Conservation (phyloP, 2,888 invertebrate species). For the Germaria angustata region DNA sequence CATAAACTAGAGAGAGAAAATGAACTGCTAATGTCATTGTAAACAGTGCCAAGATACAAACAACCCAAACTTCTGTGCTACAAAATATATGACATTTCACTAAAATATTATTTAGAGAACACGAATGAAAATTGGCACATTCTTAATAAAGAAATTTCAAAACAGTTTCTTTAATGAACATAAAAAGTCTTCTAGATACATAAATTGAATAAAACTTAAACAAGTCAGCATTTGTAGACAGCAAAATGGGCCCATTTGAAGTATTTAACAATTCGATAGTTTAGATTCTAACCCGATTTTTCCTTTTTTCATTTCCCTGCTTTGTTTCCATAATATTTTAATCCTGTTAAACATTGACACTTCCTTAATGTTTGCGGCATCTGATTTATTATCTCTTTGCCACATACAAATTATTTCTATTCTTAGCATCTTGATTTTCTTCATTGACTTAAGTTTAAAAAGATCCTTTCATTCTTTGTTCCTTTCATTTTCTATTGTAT, state of each 20-base stretch:
- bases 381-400: not conserved
- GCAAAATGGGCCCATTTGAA: not conserved
- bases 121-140: constrained; percentile 45
- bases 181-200: not conserved
- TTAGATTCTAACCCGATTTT: not conserved
- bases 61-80: not conserved
- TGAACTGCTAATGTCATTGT: constrained; percentile 47
- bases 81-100: constrained; percentile 37
- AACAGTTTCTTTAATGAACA: not conserved
- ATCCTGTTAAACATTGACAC: constrained; percentile 50
- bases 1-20: not conserved
- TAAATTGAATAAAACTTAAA: not conserved
- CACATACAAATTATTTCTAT: constrained; percentile 3
- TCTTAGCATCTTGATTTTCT: not conserved
- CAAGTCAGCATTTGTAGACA: not conserved
- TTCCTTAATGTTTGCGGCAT: constrained; percentile 12
- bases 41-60: constrained; percentile 40
- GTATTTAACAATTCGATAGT: not conserved
- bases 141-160: not conserved
- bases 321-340: constrained; percentile 3
- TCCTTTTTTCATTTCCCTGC: not conserved
- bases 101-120: constrained; percentile 20
- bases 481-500: constrained; percentile 17
- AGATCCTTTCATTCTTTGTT: not conserved
- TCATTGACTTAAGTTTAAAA: constrained; percentile 12